Evolutionary conservation across 1,140 invertebrate species (phyloP), one percentile per base, ranked within the genome.

Genomic region (Zaprionus davidi): DNA sequence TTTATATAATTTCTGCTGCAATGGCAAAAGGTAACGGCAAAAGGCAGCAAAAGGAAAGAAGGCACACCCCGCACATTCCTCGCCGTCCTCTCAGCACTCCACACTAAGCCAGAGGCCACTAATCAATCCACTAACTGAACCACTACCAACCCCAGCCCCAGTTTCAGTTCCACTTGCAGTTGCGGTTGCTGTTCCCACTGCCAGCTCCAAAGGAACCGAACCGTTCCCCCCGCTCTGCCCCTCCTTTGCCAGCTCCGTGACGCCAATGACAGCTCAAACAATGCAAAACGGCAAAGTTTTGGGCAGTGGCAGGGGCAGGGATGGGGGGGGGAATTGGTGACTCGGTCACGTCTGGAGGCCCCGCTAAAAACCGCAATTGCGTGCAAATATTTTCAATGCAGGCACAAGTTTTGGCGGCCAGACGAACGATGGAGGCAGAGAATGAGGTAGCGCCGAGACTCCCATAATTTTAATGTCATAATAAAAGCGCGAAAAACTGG

Each of bases 341-440:
- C 31, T 34, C 55, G 46, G 62, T 17, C 59, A 56, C 49, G 72
- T 70, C 72, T 68, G 59, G 51, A 60, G 55, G 73, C 56, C 60
- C 31, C n/a, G 63, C 78, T 75, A 81, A 88, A 87, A 87, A 80
- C 85, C 85, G 85, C 85, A 90, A 90, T 90, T 90, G 85, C 85
- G 85, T 90, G 85, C 85, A 90, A 90, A 90, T 90, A 90, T 90
- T 90, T 90, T 90, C 82, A 90, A 90, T 90, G 85, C 85, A 73
- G 70, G 68, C 68, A 69, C 68, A 79, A 85, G 71, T 63, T 81
- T 86, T 81, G 79, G 79, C 71, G 82, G 79, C 68, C 79, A 73
- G 74, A 66, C 66, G 51, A 34, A 34, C 31, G 31, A 34, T 9
- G 31, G 31, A 49, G 15, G 41, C 58, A 24, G 17, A 34, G 24